Evolutionary conservation across 2,113 vertebrate genomes (phyloP), one percentile per base, ranked within the genome.

Genomic region (Excalfactoria chinensis): DNA sequence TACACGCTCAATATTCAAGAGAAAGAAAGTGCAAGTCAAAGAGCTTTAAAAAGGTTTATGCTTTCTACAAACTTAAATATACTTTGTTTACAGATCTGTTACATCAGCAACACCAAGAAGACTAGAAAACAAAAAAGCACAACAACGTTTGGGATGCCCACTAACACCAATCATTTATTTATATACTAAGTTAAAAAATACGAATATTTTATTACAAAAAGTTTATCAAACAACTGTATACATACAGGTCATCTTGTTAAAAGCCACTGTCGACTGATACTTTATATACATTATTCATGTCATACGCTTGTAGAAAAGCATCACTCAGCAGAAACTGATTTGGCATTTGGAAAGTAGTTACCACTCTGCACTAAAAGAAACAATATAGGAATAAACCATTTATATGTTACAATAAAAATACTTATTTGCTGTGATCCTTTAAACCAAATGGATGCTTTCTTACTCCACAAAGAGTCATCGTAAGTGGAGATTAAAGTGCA

Each of bases 181-280:
- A 97, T 96, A 97, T 72, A 94, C 97, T 94, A 97, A 96, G 97
- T 97, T 98, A 97, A 97, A 98, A 98, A 98, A 98, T 97, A 98
- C 93, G 32, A 98, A 97, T 96, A 94, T 97, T 97, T 98, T 95
- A 96, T 98, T 98, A 98, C 95, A 97, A 98, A 98, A 98, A 96
- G 88, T 95, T 97, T 98, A 98, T 98, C 98, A 98, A 98, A 96
- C 94, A 97, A 92, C 84, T 96, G 97, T 98, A 85, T 97, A 97
- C 94, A 97, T 97, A 97, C 66, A 90, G 75, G 89, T 97, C 84
- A 91, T 94, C 95, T 95, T 97, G 93, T 95, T 97, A 96, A 97
- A 97, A 95, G 96, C 97, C 94, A 93, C 96, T 63, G 79, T 95
- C 77, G 77, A 87, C 93, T 37, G 56, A 95, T 92, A 96, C 77